Evolutionary conservation across 2,888 invertebrate species (phyloP).

Genomic region (Eupithecia pulchellata): DNA sequence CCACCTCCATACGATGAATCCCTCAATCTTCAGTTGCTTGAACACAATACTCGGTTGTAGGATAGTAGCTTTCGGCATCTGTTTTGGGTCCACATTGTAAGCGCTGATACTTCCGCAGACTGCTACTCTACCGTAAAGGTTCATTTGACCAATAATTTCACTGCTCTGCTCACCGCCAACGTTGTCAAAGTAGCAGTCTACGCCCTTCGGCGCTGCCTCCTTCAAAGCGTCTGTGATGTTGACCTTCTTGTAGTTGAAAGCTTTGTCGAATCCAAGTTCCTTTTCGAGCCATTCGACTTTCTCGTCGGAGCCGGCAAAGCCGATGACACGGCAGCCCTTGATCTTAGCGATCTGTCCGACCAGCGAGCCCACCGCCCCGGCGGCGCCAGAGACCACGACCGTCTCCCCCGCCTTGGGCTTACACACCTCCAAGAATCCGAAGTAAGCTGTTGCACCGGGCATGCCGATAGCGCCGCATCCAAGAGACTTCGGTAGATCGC

Average conservation of each 20-base stretch:
- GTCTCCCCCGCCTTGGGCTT: conserved; percentile 89
- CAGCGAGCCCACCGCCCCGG: conserved; percentile 89
- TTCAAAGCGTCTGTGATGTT: conserved; percentile 82
- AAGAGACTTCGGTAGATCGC: conserved; percentile 79
- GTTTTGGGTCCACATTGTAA: conserved; percentile 57
- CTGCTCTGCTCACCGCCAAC: conserved; percentile 88
- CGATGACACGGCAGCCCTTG: conserved; percentile 82
- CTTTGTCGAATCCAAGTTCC: conserved; percentile 88
- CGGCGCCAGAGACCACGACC: conserved; percentile 89
- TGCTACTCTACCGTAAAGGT: conserved; percentile 84
- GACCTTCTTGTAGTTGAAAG: conserved; percentile 89
- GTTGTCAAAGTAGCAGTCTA: conserved; percentile 92
- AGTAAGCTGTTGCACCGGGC: conserved; percentile 90
- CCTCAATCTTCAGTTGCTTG: conserved; percentile 83
- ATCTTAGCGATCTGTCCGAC: conserved; percentile 84
- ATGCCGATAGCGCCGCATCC: conserved; percentile 87
- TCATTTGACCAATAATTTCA: conserved; percentile 86
- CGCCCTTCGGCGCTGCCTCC: conserved; percentile 87
- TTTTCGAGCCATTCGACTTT: conserved; percentile 88
- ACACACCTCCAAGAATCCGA: conserved; percentile 88
- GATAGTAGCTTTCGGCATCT: conserved; percentile 56
- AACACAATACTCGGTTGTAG: conserved; percentile 83
- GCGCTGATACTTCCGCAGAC: conserved; percentile 74
- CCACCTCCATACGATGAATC: conserved; percentile 85
- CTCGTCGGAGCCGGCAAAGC: conserved; percentile 78